phyloP scores from a whole-genome alignment of 2,797 vertebrate species.

The Hydrocynus forskahlii region DNA sequence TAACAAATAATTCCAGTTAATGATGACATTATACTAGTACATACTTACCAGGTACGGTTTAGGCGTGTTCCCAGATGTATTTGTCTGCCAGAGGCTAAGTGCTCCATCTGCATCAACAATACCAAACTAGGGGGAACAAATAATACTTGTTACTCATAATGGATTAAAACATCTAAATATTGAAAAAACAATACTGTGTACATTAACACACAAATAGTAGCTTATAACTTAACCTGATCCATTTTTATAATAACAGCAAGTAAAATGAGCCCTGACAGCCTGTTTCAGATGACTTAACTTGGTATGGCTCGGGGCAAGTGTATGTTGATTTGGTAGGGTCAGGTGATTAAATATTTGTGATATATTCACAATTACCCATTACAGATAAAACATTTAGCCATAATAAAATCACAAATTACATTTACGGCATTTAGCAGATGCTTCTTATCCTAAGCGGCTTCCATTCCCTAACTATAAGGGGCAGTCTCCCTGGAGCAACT shows the following conservation, averaged over 20 bases:
- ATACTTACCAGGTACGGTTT: conserved; percentile 96
- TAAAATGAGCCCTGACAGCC: too few relatives aligned
- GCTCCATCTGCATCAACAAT: conserved; percentile 95
- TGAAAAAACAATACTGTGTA: neutral
- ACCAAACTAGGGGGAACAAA: conserved; percentile 83
- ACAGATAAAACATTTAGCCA: too few relatives aligned
- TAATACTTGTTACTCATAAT: neutral
- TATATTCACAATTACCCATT: too few relatives aligned
- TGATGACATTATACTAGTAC: conserved; percentile 33
- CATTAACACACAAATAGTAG: neutral
- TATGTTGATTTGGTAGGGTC: neutral
- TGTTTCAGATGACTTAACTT: too few relatives aligned
- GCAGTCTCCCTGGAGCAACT: too few relatives aligned
- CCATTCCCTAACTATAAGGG: too few relatives aligned
- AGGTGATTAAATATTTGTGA: too few relatives aligned
- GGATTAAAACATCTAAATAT: neutral
- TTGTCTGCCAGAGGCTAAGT: conserved; percentile 97
- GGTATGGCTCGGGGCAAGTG: neutral
- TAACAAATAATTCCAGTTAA: neutral
- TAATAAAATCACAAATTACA: too few relatives aligned
- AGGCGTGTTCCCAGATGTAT: conserved; percentile 87
- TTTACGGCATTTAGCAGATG: too few relatives aligned
- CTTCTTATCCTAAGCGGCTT: too few relatives aligned
- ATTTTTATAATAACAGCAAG: neutral
- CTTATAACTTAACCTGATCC: neutral